phyloP scores from a whole-genome alignment of 2,113 vertebrate genomes.

The Corythoichthys intestinalis region DNA sequence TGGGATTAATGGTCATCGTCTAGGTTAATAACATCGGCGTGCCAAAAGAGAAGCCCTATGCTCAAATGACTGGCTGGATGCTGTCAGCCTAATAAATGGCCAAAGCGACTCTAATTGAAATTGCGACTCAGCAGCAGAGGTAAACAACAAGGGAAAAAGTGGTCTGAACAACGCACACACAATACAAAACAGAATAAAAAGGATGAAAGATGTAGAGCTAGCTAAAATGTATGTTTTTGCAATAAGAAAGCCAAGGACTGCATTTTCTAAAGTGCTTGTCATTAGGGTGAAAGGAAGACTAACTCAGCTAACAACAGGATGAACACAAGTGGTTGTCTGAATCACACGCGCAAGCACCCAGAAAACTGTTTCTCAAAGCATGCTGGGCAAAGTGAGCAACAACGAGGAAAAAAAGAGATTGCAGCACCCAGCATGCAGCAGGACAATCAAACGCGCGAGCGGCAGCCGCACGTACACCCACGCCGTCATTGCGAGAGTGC shows the following conservation, averaged over 20 bases:
- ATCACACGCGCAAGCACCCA: neutral
- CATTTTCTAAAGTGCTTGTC: neutral
- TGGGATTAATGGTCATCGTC: neutral
- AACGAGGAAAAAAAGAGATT: constrained; percentile 8
- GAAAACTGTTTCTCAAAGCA: neutral
- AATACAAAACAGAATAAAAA: neutral
- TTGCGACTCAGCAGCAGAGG: too few species aligned
- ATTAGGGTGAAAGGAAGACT: neutral
- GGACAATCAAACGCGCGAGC: constrained; percentile 31
- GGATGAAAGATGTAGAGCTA: neutral
- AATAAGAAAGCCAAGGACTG: neutral
- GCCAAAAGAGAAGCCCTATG: neutral
- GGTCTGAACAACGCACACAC: constrained; percentile 19
- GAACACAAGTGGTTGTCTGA: constrained; percentile 48
- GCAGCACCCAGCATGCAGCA: neutral
- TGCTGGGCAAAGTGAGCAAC: constrained; percentile 29
- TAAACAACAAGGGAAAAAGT: constrained; percentile 18
- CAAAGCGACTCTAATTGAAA: neutral
- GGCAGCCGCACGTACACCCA: constrained; percentile 33
- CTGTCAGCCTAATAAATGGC: constrained; percentile 1
- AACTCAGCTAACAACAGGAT: constrained; percentile 43
- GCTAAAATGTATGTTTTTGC: neutral
- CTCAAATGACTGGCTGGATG: neutral
- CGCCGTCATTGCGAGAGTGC: constrained; percentile 35
- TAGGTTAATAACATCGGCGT: neutral